A percentile compares a stretch with the other conserved stretches of the same genome.
phyloP scores from a whole-genome alignment of 2,888 invertebrate species.

The Pantelozetes paolii region DNA sequence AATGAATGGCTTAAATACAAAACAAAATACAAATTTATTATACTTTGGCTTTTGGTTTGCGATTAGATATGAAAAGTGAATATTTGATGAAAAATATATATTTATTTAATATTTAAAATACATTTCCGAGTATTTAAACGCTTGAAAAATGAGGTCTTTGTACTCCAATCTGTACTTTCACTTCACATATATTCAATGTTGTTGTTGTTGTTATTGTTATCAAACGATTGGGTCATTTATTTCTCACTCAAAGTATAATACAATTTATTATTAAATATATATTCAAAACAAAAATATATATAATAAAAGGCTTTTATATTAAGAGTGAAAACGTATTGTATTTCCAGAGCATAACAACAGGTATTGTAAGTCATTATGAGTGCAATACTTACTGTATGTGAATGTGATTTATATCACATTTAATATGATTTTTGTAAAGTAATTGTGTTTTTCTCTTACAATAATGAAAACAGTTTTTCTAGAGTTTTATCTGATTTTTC shows the following conservation, averaged over 20 bases:
- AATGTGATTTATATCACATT: not conserved
- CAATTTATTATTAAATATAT: not conserved
- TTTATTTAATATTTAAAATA: not conserved
- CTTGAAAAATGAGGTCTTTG: constrained; percentile 32
- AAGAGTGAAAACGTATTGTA: too few relatives aligned
- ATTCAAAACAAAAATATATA: not conserved
- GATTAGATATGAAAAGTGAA: not conserved
- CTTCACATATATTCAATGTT: not conserved
- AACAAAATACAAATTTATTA: not conserved
- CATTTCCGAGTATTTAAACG: constrained; percentile 7
- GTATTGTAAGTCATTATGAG: not conserved
- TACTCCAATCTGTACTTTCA: not conserved
- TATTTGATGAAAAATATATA: not conserved
- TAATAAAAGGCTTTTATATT: not conserved
- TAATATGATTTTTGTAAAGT: not conserved
- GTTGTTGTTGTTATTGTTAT: not conserved
- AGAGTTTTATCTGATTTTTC: not conserved
- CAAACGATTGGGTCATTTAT: not conserved
- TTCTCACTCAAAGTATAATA: not conserved
- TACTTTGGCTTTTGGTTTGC: not conserved
- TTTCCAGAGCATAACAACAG: not conserved
- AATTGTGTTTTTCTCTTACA: not conserved
- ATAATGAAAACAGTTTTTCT: not conserved
- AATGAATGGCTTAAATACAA: not conserved
- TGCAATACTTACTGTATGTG: not conserved